Evolutionary conservation across 64 coral and sea anemone genomes (phyloP).

Genomic region (Actinia tenebrosa): DNA sequence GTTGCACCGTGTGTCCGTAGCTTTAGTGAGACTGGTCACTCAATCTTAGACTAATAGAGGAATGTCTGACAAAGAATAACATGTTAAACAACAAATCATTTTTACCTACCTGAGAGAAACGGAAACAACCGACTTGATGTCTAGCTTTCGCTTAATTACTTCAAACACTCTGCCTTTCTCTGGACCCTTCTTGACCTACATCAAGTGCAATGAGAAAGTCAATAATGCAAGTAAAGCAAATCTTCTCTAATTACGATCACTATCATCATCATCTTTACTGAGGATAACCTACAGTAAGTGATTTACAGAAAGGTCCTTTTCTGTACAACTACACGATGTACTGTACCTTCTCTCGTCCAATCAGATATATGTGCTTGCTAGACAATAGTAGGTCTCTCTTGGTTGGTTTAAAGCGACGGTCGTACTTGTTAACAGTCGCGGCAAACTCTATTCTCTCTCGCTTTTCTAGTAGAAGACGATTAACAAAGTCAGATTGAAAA

Average conservation of each 20-base stretch:
- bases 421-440: slow-evolving; percentile 90
- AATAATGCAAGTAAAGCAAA: neutral
- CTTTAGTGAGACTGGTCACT: too few relatives aligned
- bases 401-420: slow-evolving; percentile 91
- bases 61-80: too few relatives aligned
- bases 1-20: too few relatives aligned
- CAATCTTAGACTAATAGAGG: too few relatives aligned
- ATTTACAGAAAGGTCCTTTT: too few relatives aligned
- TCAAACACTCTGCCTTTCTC: slow-evolving; percentile 98
- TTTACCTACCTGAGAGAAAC: slow-evolving; percentile 77
- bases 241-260: neutral
- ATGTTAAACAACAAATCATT: too few relatives aligned
- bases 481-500: neutral
- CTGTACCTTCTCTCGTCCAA: slow-evolving; percentile 91
- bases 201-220: neutral
- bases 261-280: too few relatives aligned
- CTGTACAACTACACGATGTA: neutral
- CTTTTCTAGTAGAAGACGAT: slow-evolving; percentile 56
- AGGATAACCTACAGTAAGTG: too few relatives aligned
- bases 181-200: slow-evolving; percentile 92
- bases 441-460: slow-evolving; percentile 99
- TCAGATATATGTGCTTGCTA: slow-evolving; percentile 98
- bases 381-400: slow-evolving; percentile 92
- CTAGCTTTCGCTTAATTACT: slow-evolving; percentile 94
- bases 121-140: slow-evolving; percentile 80